Conservation (phyloP, 2,888 invertebrate genomes). For the Apodemia zela region DNA sequence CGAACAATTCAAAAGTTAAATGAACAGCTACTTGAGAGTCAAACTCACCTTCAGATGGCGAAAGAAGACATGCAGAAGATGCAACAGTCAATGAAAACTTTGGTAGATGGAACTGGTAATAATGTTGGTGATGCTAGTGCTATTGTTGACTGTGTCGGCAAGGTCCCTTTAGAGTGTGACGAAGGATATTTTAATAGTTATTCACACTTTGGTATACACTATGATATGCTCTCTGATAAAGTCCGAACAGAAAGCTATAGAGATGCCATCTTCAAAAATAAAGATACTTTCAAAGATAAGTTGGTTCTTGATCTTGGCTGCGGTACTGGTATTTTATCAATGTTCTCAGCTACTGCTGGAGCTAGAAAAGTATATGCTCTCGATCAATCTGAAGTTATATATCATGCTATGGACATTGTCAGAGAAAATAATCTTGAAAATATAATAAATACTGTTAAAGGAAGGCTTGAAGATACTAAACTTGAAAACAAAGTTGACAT, state of each 20-base stretch:
- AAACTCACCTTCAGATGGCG: conserved; percentile 80
- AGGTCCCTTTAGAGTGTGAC: conserved; percentile 83
- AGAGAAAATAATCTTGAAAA: conserved; percentile 89
- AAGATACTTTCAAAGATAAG: conserved; percentile 85
- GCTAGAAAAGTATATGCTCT: conserved; percentile 94
- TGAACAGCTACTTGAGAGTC: conserved; percentile 81
- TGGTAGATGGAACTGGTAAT: conserved; percentile 62
- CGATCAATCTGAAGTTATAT: conserved; percentile 97
- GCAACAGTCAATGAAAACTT: conserved; percentile 79
- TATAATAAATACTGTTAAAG: conserved; percentile 89
- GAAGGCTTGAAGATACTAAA: conserved; percentile 90
- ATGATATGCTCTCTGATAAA: conserved; percentile 95
- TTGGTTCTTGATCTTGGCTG: conserved; percentile 97
- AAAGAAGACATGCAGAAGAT: conserved; percentile 81
- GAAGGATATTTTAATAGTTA: conserved; percentile 91
- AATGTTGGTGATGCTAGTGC: conserved; percentile 37
- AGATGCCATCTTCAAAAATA: conserved; percentile 89
- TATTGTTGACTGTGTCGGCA: conserved; percentile 58
- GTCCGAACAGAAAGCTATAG: conserved; percentile 93
- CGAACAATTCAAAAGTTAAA: conserved; percentile 78
- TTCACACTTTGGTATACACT: conserved; percentile 94
- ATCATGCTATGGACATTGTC: conserved; percentile 96
- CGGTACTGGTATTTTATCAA: conserved; percentile 97
- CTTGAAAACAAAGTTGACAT: conserved; percentile 92
- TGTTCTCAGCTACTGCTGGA: conserved; percentile 98